Evolutionary conservation across 1,140 invertebrate species (phyloP), one percentile per base, ranked within the genome.

Genomic region (Lerema accius): DNA sequence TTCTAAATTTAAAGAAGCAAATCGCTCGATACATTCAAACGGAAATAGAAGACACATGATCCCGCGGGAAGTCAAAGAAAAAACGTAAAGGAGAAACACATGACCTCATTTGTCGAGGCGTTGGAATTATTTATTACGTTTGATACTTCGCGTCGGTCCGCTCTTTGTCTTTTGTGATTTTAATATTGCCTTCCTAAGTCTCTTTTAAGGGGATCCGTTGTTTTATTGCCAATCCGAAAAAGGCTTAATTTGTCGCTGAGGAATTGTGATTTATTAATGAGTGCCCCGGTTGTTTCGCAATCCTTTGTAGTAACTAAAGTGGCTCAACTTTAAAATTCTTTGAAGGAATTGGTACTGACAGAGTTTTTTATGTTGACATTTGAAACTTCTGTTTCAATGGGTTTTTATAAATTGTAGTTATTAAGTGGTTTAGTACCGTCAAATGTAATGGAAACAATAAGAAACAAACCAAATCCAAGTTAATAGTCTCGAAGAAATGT

Each of bases 21-120:
- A 90, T 90, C 82, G 83, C 80, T 86, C 82, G 76, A 76, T 78
- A 80, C 77, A 83, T 82, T 77, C 66, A 58, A 90, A 88, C 88
- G 86, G 88, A 89, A 89, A 90, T 90, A 90, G 88, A 89, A 84
- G 84, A 87, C 85, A 88, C 77, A 88, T 79, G 85, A 87, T 87
- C 84, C 82, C 88, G 86, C 82, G 88, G 86, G 88, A 88, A 88
- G 85, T 76, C 62, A 64, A 63, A 71, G 79, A 86, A 89, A 90
- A 88, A 88, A 86, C 73, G 69, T 80, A 84, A 86, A 90, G 76
- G 77, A 80, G 82, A 89, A 90, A 90, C 87, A 89, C 78, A 90
- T 90, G 87, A 90, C 84, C 83, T 89, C 87, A 90, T 90, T 90
- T 90, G 86, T 90, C 82, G 83, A 67, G 66, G 73, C 69, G 80